Evolutionary conservation across 2,797 vertebrate species (phyloP).

Genomic region (Hafferia zeledoni): DNA sequence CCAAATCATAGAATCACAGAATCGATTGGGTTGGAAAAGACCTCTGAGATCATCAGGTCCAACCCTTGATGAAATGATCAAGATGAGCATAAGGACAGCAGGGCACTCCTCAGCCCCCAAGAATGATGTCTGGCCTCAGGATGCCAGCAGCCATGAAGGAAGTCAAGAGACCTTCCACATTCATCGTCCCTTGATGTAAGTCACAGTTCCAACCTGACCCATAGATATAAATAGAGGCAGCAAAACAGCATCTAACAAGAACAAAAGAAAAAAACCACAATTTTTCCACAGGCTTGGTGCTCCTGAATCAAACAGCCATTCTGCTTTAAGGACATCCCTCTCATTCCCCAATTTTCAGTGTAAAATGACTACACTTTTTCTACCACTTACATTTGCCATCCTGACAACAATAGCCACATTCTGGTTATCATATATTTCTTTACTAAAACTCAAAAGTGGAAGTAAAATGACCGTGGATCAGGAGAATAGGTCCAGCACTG

Average conservation of each 20-base stretch:
- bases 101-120: background rate
- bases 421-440: background rate
- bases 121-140: background rate
- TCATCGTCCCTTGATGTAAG: background rate
- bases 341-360: background rate
- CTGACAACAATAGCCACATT: background rate
- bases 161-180: background rate
- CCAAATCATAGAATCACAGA: background rate
- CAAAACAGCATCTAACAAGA: background rate
- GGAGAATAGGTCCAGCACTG: background rate
- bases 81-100: accelerated
- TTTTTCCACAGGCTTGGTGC: background rate
- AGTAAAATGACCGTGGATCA: background rate
- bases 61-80: background rate
- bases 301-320: background rate
- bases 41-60: no score
- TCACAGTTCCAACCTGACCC: background rate
- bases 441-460: background rate
- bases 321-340: background rate
- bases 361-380: background rate
- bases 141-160: background rate
- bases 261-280: accelerated
- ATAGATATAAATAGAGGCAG: background rate
- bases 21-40: no score
- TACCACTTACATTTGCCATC: background rate